phyloP scores from a whole-genome alignment of 2,113 vertebrate genomes.

The Chaetops frenatus region DNA sequence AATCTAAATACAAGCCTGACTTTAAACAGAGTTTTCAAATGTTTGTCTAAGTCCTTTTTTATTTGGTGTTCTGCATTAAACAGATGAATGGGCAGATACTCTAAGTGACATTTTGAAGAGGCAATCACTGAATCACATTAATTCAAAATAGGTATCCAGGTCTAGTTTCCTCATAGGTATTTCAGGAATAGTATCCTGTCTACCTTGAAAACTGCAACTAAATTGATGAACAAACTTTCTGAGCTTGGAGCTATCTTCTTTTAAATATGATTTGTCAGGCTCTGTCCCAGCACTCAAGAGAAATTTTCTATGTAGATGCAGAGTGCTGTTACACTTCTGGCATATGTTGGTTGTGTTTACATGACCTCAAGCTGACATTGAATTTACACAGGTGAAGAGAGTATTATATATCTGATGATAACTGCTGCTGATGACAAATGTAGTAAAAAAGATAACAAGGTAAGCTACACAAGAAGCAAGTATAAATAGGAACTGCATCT shows the following conservation, averaged over 20 bases:
- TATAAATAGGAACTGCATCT: not conserved
- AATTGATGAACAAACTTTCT: constrained; percentile 26
- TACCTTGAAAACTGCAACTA: constrained; percentile 14
- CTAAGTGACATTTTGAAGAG: not conserved
- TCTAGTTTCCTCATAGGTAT: constrained; percentile 32
- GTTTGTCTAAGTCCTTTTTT: not conserved
- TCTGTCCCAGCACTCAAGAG: not conserved
- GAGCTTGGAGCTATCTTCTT: constrained; percentile 28
- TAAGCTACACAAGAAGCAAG: not conserved
- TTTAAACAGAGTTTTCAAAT: not conserved
- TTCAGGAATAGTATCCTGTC: constrained; percentile 8
- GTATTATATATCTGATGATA: not conserved
- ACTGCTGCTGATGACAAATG: not conserved
- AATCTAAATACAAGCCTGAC: not conserved
- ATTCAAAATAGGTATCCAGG: not conserved
- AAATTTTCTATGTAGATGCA: not conserved
- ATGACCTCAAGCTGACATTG: not conserved
- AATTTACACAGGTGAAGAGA: not conserved
- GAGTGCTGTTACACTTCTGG: not conserved
- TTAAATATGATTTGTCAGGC: constrained; percentile 21
- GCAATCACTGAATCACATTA: not conserved
- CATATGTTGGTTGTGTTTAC: not conserved
- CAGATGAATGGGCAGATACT: not conserved
- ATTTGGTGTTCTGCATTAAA: not conserved
- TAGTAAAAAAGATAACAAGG: not conserved